Evolutionary conservation across 2,113 vertebrate species (phyloP).

Genomic region (Platichthys flesus): DNA sequence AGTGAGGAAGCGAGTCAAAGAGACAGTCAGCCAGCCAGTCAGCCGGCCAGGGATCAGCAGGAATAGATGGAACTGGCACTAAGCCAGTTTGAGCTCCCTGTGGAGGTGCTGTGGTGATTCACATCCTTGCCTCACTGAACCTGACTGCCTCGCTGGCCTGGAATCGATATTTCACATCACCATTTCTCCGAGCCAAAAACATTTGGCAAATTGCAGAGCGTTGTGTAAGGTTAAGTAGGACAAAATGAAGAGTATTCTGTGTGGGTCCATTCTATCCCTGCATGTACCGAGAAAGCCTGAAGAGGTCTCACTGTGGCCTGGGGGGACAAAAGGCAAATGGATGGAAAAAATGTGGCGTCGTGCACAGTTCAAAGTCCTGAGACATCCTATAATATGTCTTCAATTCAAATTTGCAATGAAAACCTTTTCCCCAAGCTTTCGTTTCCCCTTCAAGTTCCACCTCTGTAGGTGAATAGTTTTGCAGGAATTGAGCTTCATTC

Average conservation of each 20-base stretch:
- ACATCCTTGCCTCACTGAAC: conserved; percentile 53
- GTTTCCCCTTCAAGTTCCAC: background rate
- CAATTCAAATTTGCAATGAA: background rate
- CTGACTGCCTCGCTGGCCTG: conserved; percentile 45
- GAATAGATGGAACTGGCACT: conserved; percentile 55
- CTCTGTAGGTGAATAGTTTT: no score
- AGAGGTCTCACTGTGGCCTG: conserved; percentile 3
- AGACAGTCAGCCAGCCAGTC: conserved; percentile 39
- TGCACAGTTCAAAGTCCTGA: background rate
- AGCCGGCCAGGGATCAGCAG: conserved; percentile 44
- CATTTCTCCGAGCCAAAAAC: conserved; percentile 58
- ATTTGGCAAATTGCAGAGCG: conserved; percentile 52
- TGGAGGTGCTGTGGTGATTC: conserved; percentile 58
- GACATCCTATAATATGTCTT: background rate
- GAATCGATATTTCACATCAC: conserved; percentile 60
- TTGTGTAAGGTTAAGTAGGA: conserved; percentile 58
- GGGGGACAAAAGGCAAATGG: background rate
- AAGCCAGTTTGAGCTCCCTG: conserved; percentile 54
- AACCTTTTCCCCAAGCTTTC: background rate
- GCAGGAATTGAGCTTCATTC: conserved; percentile 5
- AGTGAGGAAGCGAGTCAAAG: conserved; percentile 39
- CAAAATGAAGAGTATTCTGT: conserved; percentile 50
- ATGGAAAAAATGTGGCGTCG: background rate
- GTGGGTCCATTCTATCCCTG: conserved; percentile 29
- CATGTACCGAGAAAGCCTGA: conserved; percentile 1